Base-by-base conservation (phyloP, 1,140 invertebrate genomes). In the Drosophila kohkoa region DNA sequence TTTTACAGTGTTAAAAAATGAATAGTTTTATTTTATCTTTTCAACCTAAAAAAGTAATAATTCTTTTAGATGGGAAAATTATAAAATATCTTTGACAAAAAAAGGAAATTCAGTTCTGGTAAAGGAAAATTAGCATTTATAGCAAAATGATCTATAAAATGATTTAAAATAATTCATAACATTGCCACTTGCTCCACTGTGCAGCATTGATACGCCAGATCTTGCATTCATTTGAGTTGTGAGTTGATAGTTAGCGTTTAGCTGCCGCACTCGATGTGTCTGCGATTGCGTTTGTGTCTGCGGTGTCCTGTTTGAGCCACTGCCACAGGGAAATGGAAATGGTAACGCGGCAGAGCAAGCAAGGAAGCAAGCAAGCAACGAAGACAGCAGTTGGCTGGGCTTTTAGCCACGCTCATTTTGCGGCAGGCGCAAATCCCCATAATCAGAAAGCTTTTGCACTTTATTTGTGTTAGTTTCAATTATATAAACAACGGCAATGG, bases 391-490 rank as follows among this genome's bases (percentile, higher is more conserved):
- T 73, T 70, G 71, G 48, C 43, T 66, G 67, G 63, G 79, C 60
- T 66, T 73, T 70, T 78, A 73, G 73, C 69, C 73, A 67, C 60
- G 77, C 80, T 88, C 85, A 83, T 88, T 88, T 78, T 89, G 83
- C 62, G 83, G 83, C 80, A 75, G 83, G 72, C 80, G 77, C 83
- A 87, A 88, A 88, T 75, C 80, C 83, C 77, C 83, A 88, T 87
- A 88, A 87, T 87, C 83, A 81, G 85, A 88, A 88, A 89, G 83
- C 83, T 88, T 89, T 88, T 81, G 83, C 83, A 88, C 80, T 88
- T 88, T 88, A 88, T 88, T 88, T 88, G 83, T 75, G 85, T 88
- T 89, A 88, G 83, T 88, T 88, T 88, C 83, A 88, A 88, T 88
- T 88, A 88, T 88, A 88, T 88, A 88, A 88, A 88, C 83, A 87